Conservation (phyloP, 2,888 invertebrate genomes). For the Brachyptera risi region DNA sequence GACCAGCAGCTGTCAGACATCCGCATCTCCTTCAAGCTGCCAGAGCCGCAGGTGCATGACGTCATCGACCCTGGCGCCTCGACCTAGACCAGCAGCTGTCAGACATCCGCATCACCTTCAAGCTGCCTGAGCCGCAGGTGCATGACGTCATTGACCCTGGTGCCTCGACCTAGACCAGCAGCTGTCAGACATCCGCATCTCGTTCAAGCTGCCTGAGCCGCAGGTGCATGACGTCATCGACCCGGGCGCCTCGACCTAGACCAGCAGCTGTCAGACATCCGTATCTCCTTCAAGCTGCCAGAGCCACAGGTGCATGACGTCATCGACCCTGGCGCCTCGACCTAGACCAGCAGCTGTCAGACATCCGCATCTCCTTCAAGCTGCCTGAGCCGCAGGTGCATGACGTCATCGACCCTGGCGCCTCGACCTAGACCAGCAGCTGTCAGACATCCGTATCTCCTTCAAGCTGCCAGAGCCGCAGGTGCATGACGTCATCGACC, state of each 20-base stretch:
- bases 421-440: conserved; percentile 58
- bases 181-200: conserved; percentile 61
- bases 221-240: conserved; percentile 15
- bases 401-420: neutral
- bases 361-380: conserved; percentile 50
- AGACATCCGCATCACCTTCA: conserved; percentile 52
- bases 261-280: conserved; percentile 72
- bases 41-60: conserved; percentile 28
- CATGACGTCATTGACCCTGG: neutral
- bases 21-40: conserved; percentile 40
- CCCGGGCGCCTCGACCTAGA: conserved; percentile 45
- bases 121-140: conserved; percentile 33
- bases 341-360: conserved; percentile 68
- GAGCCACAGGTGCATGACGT: conserved; percentile 23
- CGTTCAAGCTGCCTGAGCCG: conserved; percentile 35
- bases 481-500: neutral
- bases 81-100: conserved; percentile 66
- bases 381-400: conserved; percentile 33
- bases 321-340: neutral
- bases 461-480: conserved; percentile 35
- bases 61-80: neutral
- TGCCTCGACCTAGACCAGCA: conserved; percentile 57
- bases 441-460: conserved; percentile 60
- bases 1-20: conserved; percentile 77
- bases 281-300: conserved; percentile 34